These are phyloP conservation scores for Limnephilus rhombicus DNA, from an alignment of 2,888 invertebrate genomes.

Conservation along the genomic window DNA sequence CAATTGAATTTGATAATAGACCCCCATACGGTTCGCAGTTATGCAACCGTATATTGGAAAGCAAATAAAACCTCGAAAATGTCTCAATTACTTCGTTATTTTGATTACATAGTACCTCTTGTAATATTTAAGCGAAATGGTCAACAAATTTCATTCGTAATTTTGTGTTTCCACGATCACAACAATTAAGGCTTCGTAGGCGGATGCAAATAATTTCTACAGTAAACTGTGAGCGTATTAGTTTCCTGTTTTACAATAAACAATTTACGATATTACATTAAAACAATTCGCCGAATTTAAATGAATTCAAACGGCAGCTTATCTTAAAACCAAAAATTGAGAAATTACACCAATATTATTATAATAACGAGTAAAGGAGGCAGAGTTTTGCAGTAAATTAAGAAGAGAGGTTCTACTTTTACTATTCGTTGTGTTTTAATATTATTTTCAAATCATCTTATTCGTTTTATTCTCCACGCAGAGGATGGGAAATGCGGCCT, in stretches of 20 bases:
- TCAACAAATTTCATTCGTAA: background rate
- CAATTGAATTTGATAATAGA: background rate
- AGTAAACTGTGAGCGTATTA: background rate
- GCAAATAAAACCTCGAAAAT: slow-evolving; percentile 7
- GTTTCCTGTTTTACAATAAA: background rate
- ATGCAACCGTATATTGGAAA: slow-evolving; percentile 6
- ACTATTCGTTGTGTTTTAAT: too few species aligned
- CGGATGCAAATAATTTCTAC: background rate
- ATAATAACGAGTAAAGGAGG: too few species aligned
- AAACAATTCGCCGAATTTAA: background rate
- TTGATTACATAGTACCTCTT: background rate
- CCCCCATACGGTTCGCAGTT: background rate
- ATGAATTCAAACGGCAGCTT: background rate
- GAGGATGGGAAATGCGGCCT: background rate
- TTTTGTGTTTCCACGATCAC: background rate
- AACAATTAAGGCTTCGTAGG: background rate
- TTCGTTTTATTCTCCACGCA: background rate
- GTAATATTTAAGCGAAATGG: background rate
- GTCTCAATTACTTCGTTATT: background rate
- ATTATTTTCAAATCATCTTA: background rate
- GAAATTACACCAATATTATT: too few species aligned
- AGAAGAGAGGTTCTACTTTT: background rate
- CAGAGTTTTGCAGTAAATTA: background rate
- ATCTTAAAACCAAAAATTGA: background rate
- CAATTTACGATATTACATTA: background rate